Base-by-base conservation (phyloP, 2,888 invertebrate genomes). In the Tachina lurida region DNA sequence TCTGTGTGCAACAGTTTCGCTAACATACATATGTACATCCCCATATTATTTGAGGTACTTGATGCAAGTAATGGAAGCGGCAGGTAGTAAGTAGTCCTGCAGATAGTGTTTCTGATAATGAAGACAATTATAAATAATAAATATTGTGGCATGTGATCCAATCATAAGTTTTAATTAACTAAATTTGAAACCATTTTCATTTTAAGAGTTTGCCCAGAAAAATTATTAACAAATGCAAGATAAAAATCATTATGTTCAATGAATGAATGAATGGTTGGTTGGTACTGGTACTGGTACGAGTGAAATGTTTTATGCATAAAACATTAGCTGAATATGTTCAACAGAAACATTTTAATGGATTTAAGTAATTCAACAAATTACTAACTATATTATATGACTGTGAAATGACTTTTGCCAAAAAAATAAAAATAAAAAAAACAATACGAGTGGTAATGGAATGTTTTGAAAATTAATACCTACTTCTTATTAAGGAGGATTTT, bases 21-120 rank as follows among this genome's bases (percentile, higher is more conserved):
- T 73, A n/a, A n/a, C n/a, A n/a, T n/a, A n/a, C n/a, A n/a, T 19
- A 39, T 31, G 31, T 31, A 31, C 31, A 31, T 31, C 31, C 31
- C 5, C 7, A 31, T 31, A 31, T 10, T n/a, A n/a, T 52, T 22
- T 15, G n/a, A 49, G 49, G 12, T 60, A 73, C 39, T 49, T 65
- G 56, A 15, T 67, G 65, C 65, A 47, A 15, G 45, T 70, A 22
- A 49, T 62, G 49, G 13, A 43, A 67, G 76, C 45, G 74, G 10
- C 31, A 31, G 31, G 31, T 31, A 31, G 31, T 52, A 74, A 68
- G 60, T 62, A 70, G 70, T 70, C 70, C 3, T 7, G 19, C 15
- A 71, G 77, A 83, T 83, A 65, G 83, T 83, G 83, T 83, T 83
- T 83, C 31, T 65, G 77, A 71, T 83, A 83, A 83, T 77, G 58